Conservation (phyloP, 2,113 vertebrate genomes). For the Aphyosemion australe region DNA sequence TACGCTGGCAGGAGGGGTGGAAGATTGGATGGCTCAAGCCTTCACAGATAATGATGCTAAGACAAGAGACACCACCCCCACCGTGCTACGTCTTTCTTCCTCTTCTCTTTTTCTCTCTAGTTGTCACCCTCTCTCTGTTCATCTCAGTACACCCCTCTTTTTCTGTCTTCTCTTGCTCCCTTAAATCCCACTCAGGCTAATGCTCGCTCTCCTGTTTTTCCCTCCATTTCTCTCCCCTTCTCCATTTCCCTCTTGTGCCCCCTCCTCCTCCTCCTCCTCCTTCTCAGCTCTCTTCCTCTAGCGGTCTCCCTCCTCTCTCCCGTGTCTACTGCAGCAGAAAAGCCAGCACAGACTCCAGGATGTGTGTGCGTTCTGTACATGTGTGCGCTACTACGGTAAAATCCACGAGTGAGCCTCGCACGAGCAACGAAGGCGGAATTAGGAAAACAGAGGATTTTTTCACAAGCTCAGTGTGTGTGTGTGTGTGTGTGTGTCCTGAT, state of each 20-base stretch:
- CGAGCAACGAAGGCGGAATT: conserved; percentile 24
- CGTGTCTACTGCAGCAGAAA: conserved; percentile 79
- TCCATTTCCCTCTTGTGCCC: conserved; percentile 54
- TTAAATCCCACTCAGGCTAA: conserved; percentile 20
- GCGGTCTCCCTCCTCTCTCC: conserved; percentile 50
- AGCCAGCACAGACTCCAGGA: conserved; percentile 71
- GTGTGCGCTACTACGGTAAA: conserved; percentile 47
- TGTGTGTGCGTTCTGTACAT: conserved; percentile 61
- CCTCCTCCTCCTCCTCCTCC: conserved; percentile 1
- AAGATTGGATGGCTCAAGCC: conserved; percentile 53
- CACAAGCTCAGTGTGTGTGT: too few relatives aligned
- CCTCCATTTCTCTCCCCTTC: conserved; percentile 46
- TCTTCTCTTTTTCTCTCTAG: conserved; percentile 38
- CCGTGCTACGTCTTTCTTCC: conserved; percentile 40
- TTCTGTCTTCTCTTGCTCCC: conserved; percentile 14
- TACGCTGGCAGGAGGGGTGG: conserved; percentile 36
- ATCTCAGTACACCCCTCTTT: conserved; percentile 30
- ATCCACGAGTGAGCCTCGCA: conserved; percentile 33
- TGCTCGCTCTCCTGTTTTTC: neutral
- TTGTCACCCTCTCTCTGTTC: conserved; percentile 29
- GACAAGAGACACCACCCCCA: conserved; percentile 59
- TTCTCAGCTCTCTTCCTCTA: conserved; percentile 50
- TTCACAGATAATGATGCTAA: conserved; percentile 63
- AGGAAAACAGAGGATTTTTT: neutral
- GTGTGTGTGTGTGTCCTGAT: conserved; percentile 30